Evolutionary conservation across 2,113 vertebrate species (phyloP), one percentile per base, ranked within the genome.

Genomic region (Zosterops hypoxanthus): DNA sequence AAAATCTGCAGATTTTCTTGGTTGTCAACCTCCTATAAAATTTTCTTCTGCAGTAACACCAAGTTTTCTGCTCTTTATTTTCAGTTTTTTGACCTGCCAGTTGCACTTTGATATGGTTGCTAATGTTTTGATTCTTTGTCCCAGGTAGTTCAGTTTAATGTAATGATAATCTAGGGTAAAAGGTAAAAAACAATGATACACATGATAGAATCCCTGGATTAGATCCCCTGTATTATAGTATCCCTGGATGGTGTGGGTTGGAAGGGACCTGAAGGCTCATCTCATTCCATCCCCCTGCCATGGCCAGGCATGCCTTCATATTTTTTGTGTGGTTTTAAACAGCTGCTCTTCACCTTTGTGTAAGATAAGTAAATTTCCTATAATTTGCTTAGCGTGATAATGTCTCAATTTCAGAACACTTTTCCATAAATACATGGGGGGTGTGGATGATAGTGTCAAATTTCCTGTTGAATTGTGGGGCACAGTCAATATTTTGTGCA

Each of bases 171-270:
- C 81, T 12, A 79, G 49, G 29, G 21, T 55, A 36, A 68, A 75
- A 69, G 20, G 10, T 65, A 14, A 76, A 94, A 60, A 41, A 3
- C 52, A 41, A 2, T 4, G 0, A 6, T 46, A 14, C 2, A 0
- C 52, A 17, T 29, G 29, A 10, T 21, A 26, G 29, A 26, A 68
- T 76, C 6, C 6, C 18, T 41, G 52, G 7, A 21, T 29, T 29
- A 21, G 47, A 26, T 53, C 10, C 47, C 23, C 29, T 42, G 11
- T 56, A 24, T 66, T 44, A 7, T 39, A 39, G n/a, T 9, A 41
- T 89, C 28, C 23, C 17, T 41, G 46, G 14, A 12, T 55, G n/a
- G 17, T 61, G 41, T 76, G 47, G 21, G 21, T 69, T 69, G 64
- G 63, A 76, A 55, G 9, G n/a, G 9, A 42, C 5, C 5, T 69